Conservation (phyloP, 2,113 vertebrate genomes). For the Channa maculata region DNA sequence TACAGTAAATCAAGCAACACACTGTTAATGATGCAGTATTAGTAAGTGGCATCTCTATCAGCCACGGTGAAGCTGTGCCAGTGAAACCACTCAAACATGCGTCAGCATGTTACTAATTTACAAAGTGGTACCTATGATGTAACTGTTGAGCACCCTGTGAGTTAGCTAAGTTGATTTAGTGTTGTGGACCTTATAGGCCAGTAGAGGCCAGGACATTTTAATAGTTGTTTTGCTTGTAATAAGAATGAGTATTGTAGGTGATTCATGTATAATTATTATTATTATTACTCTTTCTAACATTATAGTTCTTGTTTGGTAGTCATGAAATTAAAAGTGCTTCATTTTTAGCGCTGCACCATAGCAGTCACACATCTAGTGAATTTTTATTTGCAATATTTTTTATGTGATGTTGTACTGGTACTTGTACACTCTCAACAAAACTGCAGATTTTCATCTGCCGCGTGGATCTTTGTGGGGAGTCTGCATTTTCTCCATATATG, state of each 20-base stretch:
- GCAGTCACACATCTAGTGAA: too few relatives aligned
- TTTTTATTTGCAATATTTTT: too few relatives aligned
- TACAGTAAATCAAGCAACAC: conserved; percentile 3
- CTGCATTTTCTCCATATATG: too few relatives aligned
- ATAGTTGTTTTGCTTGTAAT: not conserved
- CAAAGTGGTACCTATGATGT: not conserved
- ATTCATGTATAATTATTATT: too few relatives aligned
- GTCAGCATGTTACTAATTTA: not conserved
- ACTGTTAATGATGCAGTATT: conserved; percentile 7
- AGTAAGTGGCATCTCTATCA: not conserved
- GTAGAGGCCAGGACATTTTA: conserved; percentile 51
- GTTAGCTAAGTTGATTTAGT: conserved; percentile 1
- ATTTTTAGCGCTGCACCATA: too few relatives aligned
- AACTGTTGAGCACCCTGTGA: conserved; percentile 7
- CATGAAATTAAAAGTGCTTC: too few relatives aligned
- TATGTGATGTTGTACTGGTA: too few relatives aligned
- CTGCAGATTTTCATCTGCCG: too few relatives aligned
- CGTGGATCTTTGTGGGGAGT: too few relatives aligned
- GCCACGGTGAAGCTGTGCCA: not conserved
- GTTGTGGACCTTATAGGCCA: conserved; percentile 36
- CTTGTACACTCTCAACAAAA: too few relatives aligned
- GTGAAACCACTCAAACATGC: conserved; percentile 6
- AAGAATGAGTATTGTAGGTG: not conserved
- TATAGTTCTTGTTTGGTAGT: too few relatives aligned
- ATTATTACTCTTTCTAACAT: too few relatives aligned